Conservation (phyloP, 2,113 vertebrate genomes). For the Trichomycterus rosablanca region DNA sequence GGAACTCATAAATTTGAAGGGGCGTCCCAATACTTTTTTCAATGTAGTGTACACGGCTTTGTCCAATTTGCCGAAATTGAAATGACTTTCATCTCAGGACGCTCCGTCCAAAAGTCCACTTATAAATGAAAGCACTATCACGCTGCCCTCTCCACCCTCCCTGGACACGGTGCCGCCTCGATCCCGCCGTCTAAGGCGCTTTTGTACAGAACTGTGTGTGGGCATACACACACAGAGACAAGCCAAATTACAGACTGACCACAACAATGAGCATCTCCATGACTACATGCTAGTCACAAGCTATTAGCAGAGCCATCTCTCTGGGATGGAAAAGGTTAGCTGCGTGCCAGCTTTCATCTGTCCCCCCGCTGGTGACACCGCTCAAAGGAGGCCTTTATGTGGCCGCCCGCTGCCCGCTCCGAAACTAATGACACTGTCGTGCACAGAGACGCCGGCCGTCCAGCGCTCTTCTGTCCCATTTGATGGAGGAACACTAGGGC, state of each 20-base stretch:
- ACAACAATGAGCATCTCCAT: constrained; percentile 22
- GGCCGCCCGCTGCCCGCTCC: too few relatives aligned
- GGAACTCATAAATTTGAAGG: too few relatives aligned
- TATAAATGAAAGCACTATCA: too few relatives aligned
- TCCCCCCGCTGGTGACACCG: constrained; percentile 35
- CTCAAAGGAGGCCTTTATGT: constrained; percentile 42
- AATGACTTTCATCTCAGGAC: too few relatives aligned
- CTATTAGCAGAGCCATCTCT: constrained; percentile 34
- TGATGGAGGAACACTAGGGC: constrained; percentile 59
- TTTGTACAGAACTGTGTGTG: constrained; percentile 24
- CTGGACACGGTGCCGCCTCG: background rate
- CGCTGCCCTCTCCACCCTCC: background rate
- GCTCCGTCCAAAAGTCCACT: too few relatives aligned
- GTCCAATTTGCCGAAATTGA: too few relatives aligned
- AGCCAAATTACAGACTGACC: constrained; percentile 17
- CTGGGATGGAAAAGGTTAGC: constrained; percentile 24
- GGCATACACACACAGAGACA: constrained; percentile 11
- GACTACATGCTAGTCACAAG: constrained; percentile 35
- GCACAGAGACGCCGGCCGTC: constrained; percentile 13
- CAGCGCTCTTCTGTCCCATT: background rate
- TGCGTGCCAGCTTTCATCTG: constrained; percentile 43
- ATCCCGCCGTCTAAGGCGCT: background rate
- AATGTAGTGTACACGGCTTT: too few relatives aligned
- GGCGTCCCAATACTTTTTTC: too few relatives aligned
- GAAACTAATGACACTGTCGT: constrained; percentile 43